Evolutionary conservation across 2,888 invertebrate genomes (phyloP).

Genomic region (Anthophora plumipes): DNA sequence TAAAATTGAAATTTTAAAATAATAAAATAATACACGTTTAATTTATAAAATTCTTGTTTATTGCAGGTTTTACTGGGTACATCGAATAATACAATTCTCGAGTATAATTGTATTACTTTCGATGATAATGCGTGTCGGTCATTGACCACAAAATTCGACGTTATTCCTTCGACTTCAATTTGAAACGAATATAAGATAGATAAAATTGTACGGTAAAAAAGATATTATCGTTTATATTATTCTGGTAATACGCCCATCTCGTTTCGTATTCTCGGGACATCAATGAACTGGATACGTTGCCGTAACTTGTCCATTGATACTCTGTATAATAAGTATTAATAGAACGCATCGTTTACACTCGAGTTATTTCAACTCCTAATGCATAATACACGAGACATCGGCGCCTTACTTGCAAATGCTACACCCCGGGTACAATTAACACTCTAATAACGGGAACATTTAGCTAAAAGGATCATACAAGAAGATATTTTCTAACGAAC

Average conservation of each 20-base stretch:
- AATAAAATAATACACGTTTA: not conserved
- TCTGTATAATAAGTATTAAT: slow-evolving; percentile 8
- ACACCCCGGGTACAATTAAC: not conserved
- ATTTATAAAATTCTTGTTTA: not conserved
- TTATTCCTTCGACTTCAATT: not conserved
- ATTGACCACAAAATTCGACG: slow-evolving; percentile 77
- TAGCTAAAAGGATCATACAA: not conserved
- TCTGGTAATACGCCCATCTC: not conserved
- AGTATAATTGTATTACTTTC: slow-evolving; percentile 87
- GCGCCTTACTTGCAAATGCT: not conserved
- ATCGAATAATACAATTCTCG: slow-evolving; percentile 87
- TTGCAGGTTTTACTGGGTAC: slow-evolving; percentile 90
- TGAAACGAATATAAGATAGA: not conserved
- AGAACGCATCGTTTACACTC: not conserved
- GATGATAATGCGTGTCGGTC: slow-evolving; percentile 79
- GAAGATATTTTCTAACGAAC: not conserved
- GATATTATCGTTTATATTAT: not conserved
- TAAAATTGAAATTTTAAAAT: not conserved
- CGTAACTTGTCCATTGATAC: slow-evolving; percentile 17
- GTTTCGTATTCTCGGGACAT: not conserved
- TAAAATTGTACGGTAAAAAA: not conserved
- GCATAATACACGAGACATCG: slow-evolving; percentile 4
- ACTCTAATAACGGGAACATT: not conserved
- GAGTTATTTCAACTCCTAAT: slow-evolving; percentile 1
- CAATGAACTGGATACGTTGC: not conserved